Conservation (phyloP, 2,888 invertebrate genomes). For the Lysandra coridon region DNA sequence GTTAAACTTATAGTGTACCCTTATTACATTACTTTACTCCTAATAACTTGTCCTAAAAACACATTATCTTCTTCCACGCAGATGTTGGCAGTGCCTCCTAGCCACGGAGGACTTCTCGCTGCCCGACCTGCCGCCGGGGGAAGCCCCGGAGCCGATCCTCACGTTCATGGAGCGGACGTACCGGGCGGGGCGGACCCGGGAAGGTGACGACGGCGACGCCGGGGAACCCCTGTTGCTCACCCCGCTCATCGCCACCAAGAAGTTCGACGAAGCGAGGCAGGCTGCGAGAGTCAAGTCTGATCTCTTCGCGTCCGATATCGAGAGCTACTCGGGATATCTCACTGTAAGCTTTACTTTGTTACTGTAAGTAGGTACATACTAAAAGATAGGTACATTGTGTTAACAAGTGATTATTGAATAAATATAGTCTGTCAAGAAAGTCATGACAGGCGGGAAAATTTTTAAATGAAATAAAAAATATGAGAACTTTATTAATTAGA, state of each 20-base stretch:
- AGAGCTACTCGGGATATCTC: conserved; percentile 74
- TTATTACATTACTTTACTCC: too few relatives aligned
- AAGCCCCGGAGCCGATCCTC: conserved; percentile 71
- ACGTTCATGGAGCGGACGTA: conserved; percentile 70
- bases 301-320: conserved; percentile 67
- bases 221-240: conserved; percentile 80
- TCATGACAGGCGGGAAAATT: too few relatives aligned
- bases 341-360: conserved; percentile 53
- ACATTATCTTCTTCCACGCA: conserved; percentile 40
- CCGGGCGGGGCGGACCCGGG: conserved; percentile 51
- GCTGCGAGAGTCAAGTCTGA: conserved; percentile 67
- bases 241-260: conserved; percentile 76
- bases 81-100: conserved; percentile 51
- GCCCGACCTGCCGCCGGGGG: conserved; percentile 68
- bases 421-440: too few relatives aligned
- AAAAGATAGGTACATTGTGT: too few relatives aligned
- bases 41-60: not conserved
- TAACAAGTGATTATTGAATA: too few relatives aligned
- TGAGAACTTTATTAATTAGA: too few relatives aligned
- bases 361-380: not conserved
- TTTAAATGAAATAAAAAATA: too few relatives aligned
- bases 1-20: too few relatives aligned
- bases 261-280: conserved; percentile 71
- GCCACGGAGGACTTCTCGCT: conserved; percentile 52
- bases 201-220: conserved; percentile 55